Percentiles rank a stretch among this genome's conserved stretches.
These are phyloP conservation scores for Erythrolamprus reginae DNA, from an alignment of 2,113 vertebrate genomes.

Conservation along the genomic window DNA sequence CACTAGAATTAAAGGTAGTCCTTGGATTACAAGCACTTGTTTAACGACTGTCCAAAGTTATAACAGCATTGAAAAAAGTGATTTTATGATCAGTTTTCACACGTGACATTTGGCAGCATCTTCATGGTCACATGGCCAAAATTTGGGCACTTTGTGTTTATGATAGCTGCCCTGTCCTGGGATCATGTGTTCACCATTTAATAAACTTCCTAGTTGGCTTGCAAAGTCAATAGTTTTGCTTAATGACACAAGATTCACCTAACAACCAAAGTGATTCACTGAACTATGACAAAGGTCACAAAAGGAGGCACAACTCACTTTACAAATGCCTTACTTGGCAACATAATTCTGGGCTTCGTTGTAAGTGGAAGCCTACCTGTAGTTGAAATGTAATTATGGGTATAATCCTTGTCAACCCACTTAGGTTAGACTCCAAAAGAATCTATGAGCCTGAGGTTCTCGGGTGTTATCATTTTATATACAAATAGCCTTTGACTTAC, in stretches of 20 bases:
- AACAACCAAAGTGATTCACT: background rate
- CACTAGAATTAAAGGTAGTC: background rate
- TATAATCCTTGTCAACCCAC: background rate
- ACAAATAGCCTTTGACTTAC: background rate
- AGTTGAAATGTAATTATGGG: background rate
- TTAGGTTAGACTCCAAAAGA: background rate
- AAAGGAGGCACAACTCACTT: background rate
- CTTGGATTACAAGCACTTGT: background rate
- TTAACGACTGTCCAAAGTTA: background rate
- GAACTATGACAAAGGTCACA: background rate
- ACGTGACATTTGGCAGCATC: too few species aligned
- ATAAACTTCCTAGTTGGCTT: too few species aligned
- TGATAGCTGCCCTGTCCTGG: too few species aligned
- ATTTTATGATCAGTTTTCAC: too few species aligned
- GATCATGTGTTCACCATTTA: too few species aligned
- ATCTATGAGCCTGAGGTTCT: background rate
- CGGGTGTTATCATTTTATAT: background rate
- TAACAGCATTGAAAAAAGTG: too few species aligned
- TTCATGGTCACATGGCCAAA: too few species aligned
- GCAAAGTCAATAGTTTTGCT: too few species aligned
- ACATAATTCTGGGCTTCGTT: background rate
- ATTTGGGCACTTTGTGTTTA: too few species aligned
- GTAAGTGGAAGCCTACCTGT: background rate
- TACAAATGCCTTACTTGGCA: background rate
- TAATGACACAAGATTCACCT: too few species aligned